Conservation (phyloP, 2,113 vertebrate genomes). For the Cheilinus undulatus region DNA sequence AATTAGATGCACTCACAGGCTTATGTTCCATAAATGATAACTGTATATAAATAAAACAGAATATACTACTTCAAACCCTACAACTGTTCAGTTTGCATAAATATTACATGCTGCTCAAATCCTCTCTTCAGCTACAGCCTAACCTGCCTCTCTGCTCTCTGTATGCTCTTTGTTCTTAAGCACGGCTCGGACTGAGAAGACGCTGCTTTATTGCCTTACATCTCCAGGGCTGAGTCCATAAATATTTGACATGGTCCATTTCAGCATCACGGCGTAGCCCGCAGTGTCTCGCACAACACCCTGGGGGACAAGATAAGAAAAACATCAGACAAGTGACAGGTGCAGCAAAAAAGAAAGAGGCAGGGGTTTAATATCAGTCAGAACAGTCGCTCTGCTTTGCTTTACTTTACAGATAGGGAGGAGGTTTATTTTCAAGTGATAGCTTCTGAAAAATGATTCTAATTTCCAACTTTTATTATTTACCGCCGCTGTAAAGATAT, state of each 20-base stretch:
- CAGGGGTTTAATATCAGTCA: slow-evolving; percentile 30
- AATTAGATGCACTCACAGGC: neutral
- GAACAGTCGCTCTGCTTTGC: neutral
- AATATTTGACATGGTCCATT: slow-evolving; percentile 96
- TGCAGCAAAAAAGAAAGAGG: neutral
- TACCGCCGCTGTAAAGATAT: slow-evolving; percentile 7
- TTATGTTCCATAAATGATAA: neutral
- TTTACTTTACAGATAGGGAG: neutral
- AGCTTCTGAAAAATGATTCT: neutral
- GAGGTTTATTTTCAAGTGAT: slow-evolving; percentile 7
- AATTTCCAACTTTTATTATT: neutral
- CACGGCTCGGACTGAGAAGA: slow-evolving; percentile 10
- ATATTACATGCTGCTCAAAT: slow-evolving; percentile 12
- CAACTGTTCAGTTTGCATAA: neutral
- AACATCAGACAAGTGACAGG: slow-evolving; percentile 42
- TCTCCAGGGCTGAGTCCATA: slow-evolving; percentile 94
- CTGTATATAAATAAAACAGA: neutral
- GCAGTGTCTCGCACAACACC: slow-evolving; percentile 93
- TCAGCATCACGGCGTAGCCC: slow-evolving; percentile 95
- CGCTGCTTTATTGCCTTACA: slow-evolving; percentile 82
- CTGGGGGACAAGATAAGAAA: slow-evolving; percentile 76
- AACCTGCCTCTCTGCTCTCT: neutral
- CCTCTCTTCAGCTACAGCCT: neutral
- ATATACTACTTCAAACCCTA: neutral
- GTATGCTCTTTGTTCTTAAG: slow-evolving; percentile 23